phyloP scores from a whole-genome alignment of 2,888 invertebrate genomes.

The Eristalinus aeneus region DNA sequence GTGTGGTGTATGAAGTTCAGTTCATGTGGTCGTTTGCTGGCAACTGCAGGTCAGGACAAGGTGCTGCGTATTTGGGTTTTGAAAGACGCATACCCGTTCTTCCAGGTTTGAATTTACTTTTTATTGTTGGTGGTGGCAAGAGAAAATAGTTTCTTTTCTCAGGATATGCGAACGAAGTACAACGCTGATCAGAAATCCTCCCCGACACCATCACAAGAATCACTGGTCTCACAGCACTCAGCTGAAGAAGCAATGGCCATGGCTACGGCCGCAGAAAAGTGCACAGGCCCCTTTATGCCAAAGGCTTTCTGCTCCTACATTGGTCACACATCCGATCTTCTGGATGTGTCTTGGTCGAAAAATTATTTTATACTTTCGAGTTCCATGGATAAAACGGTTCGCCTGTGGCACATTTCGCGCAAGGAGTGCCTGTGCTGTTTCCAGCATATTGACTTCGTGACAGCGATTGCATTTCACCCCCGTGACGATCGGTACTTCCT shows the following conservation, averaged over 20 bases:
- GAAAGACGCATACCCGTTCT: conserved; percentile 93
- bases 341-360: conserved; percentile 99
- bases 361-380: conserved; percentile 98
- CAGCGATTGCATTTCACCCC: conserved; percentile 99
- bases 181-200: conserved; percentile 93
- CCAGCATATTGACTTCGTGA: conserved; percentile 99
- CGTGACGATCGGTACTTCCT: conserved; percentile 94
- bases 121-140: background rate
- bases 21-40: conserved; percentile 95
- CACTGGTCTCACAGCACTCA: conserved; percentile 90
- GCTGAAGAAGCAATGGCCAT: conserved; percentile 83
- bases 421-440: conserved; percentile 99
- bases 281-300: conserved; percentile 90
- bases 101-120: conserved; percentile 83
- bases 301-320: conserved; percentile 95
- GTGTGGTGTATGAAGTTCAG: conserved; percentile 99
- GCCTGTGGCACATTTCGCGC: conserved; percentile 98
- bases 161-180: conserved; percentile 98
- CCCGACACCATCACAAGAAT: conserved; percentile 96
- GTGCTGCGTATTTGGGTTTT: conserved; percentile 97
- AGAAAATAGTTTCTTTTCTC: conserved; percentile 72
- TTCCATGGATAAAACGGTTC: conserved; percentile 99
- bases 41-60: conserved; percentile 98
- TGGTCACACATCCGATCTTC: conserved; percentile 97
- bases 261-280: conserved; percentile 83